phyloP scores from a whole-genome alignment of 2,113 vertebrate species.

The Zosterops pallidus region DNA sequence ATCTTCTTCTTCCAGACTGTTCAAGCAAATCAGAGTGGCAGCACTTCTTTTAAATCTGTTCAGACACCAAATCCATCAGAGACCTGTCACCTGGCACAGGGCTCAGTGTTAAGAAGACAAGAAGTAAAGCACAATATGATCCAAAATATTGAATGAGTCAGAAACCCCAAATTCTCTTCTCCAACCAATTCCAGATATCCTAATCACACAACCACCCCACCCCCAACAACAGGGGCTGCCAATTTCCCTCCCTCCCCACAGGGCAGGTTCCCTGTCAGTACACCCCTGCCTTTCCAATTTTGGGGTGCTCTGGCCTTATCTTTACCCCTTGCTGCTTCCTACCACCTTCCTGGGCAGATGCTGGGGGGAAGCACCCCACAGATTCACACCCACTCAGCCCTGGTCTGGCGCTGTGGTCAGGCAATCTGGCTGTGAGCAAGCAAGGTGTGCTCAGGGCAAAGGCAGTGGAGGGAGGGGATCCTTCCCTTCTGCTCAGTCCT shows the following conservation, averaged over 20 bases:
- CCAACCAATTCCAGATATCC: no score
- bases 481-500: background rate
- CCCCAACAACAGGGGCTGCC: fast-evolving
- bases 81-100: background rate
- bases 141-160: fast-evolving
- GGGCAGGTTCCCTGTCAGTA: background rate
- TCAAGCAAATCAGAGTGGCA: background rate
- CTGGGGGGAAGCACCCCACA: background rate
- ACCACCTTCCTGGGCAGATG: background rate
- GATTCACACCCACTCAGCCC: fast-evolving
- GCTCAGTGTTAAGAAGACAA: fast-evolving
- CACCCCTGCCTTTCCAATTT: background rate
- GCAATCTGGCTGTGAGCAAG: background rate
- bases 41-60: background rate
- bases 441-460: no score
- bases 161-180: background rate
- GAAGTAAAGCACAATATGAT: fast-evolving
- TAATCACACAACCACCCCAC: fast-evolving
- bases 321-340: background rate
- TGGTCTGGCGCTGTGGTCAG: background rate
- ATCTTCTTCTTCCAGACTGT: fast-evolving
- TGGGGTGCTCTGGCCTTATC: background rate
- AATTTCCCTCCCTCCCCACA: fast-evolving
- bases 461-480: background rate
- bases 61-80: fast-evolving